These are phyloP conservation scores for Thecophora atra DNA, from an alignment of 2,888 invertebrate genomes.

Conservation along the genomic window DNA sequence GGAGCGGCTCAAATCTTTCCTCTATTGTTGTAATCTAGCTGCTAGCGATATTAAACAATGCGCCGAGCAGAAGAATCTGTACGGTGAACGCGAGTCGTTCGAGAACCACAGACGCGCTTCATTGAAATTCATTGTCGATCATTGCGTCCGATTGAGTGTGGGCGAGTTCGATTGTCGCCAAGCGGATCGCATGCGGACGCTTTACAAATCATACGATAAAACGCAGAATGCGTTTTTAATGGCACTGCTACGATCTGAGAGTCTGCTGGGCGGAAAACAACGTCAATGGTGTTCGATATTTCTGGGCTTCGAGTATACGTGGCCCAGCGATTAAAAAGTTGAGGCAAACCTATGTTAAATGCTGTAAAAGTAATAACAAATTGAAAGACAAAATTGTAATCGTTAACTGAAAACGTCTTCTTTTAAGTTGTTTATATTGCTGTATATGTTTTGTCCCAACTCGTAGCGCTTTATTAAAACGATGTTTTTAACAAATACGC, in stretches of 20 bases:
- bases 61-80: constrained; percentile 60
- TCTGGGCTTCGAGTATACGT: constrained; percentile 56
- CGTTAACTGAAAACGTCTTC: too few relatives aligned
- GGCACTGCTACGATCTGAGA: constrained; percentile 60
- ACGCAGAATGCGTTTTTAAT: constrained; percentile 57
- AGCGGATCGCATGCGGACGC: constrained; percentile 50
- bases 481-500: not conserved
- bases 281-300: constrained; percentile 63
- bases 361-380: too few relatives aligned
- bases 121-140: constrained; percentile 63
- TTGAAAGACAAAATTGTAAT: too few relatives aligned
- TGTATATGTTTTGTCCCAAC: not conserved
- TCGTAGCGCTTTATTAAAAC: not conserved
- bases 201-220: constrained; percentile 58
- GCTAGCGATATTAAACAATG: constrained; percentile 64
- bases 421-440: not conserved
- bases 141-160: constrained; percentile 56
- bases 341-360: not conserved
- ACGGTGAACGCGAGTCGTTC: constrained; percentile 63
- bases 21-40: constrained; percentile 64
- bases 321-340: not conserved
- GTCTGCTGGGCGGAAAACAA: constrained; percentile 58
- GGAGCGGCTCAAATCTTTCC: constrained; percentile 60
- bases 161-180: constrained; percentile 46
- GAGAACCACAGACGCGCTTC: constrained; percentile 64